phyloP scores from a whole-genome alignment of 2,888 invertebrate genomes.

The Troides helena region DNA sequence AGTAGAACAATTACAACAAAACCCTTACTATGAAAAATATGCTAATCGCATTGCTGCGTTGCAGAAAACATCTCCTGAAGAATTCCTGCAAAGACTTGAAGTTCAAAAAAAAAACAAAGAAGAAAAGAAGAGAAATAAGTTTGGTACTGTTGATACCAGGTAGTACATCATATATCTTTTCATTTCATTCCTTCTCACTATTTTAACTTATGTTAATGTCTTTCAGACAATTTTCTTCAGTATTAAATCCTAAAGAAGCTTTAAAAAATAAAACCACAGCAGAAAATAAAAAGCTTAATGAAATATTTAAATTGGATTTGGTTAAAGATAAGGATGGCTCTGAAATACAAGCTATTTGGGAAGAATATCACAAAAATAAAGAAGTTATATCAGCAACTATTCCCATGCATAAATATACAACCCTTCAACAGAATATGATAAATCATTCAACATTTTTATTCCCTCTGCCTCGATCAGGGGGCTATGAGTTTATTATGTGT shows the following conservation, averaged over 20 bases:
- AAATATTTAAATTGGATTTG: conserved; percentile 89
- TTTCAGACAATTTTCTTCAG: conserved; percentile 82
- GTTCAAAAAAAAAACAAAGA: conserved; percentile 61
- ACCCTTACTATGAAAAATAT: conserved; percentile 92
- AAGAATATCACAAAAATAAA: conserved; percentile 88
- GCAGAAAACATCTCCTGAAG: conserved; percentile 87
- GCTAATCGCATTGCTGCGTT: conserved; percentile 86
- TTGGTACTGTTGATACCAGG: conserved; percentile 66
- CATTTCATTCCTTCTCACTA: neutral
- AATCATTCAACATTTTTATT: conserved; percentile 86
- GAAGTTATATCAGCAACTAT: conserved; percentile 88
- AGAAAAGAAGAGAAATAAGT: conserved; percentile 57
- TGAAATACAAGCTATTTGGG: conserved; percentile 89
- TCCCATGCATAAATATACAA: conserved; percentile 80
- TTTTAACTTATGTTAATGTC: neutral
- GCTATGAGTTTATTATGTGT: conserved; percentile 91
- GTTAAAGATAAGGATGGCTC: conserved; percentile 84
- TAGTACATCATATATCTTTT: conserved; percentile 31
- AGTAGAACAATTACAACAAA: conserved; percentile 79
- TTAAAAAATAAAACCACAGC: conserved; percentile 40
- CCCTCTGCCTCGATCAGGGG: conserved; percentile 89
- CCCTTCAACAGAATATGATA: conserved; percentile 79
- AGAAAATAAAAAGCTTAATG: conserved; percentile 79
- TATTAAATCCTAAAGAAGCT: conserved; percentile 82
- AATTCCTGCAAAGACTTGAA: conserved; percentile 84